These are phyloP conservation scores for Arrhamphus sclerolepis DNA, from an alignment of 2,797 vertebrate species.

Conservation along the genomic window DNA sequence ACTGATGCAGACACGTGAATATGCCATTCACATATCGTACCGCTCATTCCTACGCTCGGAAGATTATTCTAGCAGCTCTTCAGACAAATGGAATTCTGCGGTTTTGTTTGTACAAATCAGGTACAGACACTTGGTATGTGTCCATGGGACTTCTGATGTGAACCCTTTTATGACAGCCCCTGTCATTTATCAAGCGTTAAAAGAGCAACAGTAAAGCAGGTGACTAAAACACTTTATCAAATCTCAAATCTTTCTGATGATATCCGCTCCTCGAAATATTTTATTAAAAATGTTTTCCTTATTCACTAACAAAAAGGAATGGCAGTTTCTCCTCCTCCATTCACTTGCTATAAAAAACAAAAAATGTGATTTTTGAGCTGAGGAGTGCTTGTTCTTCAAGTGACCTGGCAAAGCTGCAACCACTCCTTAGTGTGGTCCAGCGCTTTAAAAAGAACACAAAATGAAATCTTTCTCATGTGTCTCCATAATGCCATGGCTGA, in stretches of 20 bases:
- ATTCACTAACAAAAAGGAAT: neutral
- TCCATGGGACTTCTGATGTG: too few species aligned
- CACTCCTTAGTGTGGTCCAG: too few species aligned
- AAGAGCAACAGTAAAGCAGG: constrained; percentile 19
- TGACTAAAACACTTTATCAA: constrained; percentile 19
- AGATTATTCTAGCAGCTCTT: too few species aligned
- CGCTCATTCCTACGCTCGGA: too few species aligned
- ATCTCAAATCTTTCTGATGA: neutral
- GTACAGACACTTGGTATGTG: neutral
- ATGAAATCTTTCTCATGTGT: constrained; percentile 1
- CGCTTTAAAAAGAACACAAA: neutral
- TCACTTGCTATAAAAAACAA: constrained; percentile 1
- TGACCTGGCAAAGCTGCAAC: neutral
- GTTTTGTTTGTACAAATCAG: constrained; percentile 32
- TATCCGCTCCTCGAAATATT: neutral
- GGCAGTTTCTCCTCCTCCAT: neutral
- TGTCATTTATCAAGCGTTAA: constrained; percentile 52
- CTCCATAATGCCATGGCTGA: neutral
- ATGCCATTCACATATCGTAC: constrained; percentile 20
- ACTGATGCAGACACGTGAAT: constrained; percentile 25
- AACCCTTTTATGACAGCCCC: too few species aligned
- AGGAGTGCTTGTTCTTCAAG: neutral
- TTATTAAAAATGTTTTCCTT: neutral
- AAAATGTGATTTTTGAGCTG: neutral
- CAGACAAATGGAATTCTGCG: constrained; percentile 16